Percentiles rank a stretch among this genome's conserved stretches.
These are phyloP conservation scores for Cepaea hortensis DNA, from an alignment of 2,888 invertebrate species.

Conservation along the genomic window DNA sequence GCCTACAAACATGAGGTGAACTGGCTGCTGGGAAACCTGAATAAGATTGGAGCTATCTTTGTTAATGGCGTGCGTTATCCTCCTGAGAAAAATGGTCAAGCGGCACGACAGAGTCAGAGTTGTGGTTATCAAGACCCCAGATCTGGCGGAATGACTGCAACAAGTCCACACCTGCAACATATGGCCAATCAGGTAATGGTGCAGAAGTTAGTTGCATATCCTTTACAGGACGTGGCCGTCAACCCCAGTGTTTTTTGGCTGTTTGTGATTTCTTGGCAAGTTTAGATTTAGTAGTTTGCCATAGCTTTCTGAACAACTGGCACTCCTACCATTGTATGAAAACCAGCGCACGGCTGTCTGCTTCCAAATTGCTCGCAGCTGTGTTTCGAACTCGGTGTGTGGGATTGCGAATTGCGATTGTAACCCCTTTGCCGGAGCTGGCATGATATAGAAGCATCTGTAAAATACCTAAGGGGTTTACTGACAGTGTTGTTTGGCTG, in stretches of 20 bases:
- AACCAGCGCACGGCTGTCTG: too few relatives aligned
- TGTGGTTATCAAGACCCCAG: slow-evolving; percentile 40
- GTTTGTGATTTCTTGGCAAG: too few relatives aligned
- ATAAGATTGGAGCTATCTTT: slow-evolving; percentile 63
- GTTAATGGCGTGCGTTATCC: slow-evolving; percentile 64
- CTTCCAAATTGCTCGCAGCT: neutral
- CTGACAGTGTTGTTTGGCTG: too few relatives aligned
- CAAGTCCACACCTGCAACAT: slow-evolving; percentile 48
- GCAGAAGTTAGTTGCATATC: neutral
- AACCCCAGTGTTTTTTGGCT: too few relatives aligned
- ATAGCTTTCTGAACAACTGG: too few relatives aligned
- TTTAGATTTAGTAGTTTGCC: too few relatives aligned
- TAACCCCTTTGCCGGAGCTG: too few relatives aligned
- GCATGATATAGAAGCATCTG: too few relatives aligned
- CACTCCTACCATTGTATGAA: too few relatives aligned
- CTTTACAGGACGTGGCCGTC: too few relatives aligned
- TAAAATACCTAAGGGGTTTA: too few relatives aligned
- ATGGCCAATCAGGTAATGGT: slow-evolving; percentile 47
- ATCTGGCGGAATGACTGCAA: slow-evolving; percentile 30
- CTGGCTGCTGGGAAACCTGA: slow-evolving; percentile 60
- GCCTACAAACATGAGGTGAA: slow-evolving; percentile 64
- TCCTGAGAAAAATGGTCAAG: slow-evolving; percentile 51
- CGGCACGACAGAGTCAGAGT: neutral
- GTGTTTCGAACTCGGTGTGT: neutral
- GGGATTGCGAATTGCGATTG: too few relatives aligned